Base-by-base conservation (phyloP, 2,797 vertebrate species). In the Harpagifer antarcticus region DNA sequence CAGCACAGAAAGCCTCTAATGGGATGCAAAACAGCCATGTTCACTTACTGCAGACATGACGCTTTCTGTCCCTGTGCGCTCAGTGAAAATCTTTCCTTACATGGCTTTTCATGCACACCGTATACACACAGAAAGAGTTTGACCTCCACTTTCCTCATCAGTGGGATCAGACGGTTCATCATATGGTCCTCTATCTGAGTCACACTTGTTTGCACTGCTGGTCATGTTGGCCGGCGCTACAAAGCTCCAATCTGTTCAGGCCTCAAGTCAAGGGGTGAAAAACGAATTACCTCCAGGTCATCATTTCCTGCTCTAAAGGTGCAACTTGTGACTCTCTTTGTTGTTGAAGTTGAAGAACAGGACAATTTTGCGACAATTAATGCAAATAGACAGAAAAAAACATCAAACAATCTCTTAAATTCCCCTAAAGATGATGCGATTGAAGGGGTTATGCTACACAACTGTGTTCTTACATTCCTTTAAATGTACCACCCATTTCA, bases 131-230 rank as follows among this genome's bases (percentile, higher is more conserved):
- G 10, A 52, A 1, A 53, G 47, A 48, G 33, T 54, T 60, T 84
- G 79, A 87, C 74, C 82, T 78, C 61, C 20, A 64, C 64, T 70
- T 79, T 72, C 33, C 77, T 78, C 74, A 78, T 85, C 77, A 76
- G 74, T 12, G 62, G 57, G 71, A 77, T 87, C 72, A 73, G 68
- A 62, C 68, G 70, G 65, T 75, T 82, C 45, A 68, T 82, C 79
- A 70, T 68, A 81, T 68, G 76, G 66, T 74, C 52, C 53, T 37
- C 8, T 45, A 55, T 76, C 68, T 84, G 82, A 87, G 64, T 87
- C 77, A 78, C 68, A 60, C 73, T 74, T 79, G 67, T 82, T 86
- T 11, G 63, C 79, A 47, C 68, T 80, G 74, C 64, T 73, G 79
- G 59, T 72, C 78, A 68, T 74, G 72, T 82, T 79, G 79, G 81